These are phyloP conservation scores for Todiramphus chloris DNA, from an alignment of 2,113 vertebrate species.

Conservation along the genomic window DNA sequence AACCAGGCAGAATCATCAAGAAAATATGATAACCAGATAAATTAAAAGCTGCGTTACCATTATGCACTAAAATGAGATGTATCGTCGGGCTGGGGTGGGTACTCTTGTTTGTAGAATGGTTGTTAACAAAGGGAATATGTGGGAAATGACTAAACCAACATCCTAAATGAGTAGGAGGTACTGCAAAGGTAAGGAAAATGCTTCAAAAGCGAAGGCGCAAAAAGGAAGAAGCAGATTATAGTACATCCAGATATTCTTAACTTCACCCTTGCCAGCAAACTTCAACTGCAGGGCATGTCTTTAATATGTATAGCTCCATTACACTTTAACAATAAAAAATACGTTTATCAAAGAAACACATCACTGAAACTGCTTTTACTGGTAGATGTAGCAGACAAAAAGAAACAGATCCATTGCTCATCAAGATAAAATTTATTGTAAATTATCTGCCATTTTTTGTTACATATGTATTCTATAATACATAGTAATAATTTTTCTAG, in stretches of 20 bases:
- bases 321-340: not conserved
- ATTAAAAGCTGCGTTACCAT: not conserved
- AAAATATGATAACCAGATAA: not conserved
- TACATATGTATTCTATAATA: not conserved
- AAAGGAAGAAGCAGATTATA: not conserved
- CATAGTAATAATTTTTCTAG: not conserved
- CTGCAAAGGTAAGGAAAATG: not conserved
- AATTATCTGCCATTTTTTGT: not conserved
- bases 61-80: not conserved
- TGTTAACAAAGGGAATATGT: not conserved
- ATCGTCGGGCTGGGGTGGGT: too few species aligned
- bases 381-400: not conserved
- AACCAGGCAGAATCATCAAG: not conserved
- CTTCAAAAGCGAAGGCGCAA: not conserved
- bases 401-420: not conserved
- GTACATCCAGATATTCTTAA: not conserved
- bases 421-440: not conserved
- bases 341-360: not conserved
- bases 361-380: not conserved
- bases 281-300: not conserved
- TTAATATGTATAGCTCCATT: not conserved
- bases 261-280: not conserved
- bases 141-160: not conserved
- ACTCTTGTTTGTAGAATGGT: not conserved
- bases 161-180: not conserved